A percentile compares a stretch with the other conserved stretches of the same genome.
phyloP scores from a whole-genome alignment of 2,888 invertebrate genomes.

The Xestia rhomboidea region DNA sequence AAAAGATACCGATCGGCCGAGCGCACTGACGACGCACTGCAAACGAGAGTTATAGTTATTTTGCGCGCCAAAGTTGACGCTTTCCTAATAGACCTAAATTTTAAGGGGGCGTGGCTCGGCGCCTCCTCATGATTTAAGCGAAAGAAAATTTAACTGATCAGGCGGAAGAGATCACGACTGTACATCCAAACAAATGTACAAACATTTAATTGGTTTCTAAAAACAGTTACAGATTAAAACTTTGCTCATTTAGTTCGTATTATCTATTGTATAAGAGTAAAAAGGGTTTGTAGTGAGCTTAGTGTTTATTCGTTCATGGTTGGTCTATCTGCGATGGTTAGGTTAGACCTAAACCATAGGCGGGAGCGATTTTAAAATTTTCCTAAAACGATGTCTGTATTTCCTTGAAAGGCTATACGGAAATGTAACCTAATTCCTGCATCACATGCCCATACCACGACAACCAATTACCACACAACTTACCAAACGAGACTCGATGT shows the following conservation, averaged over 20 bases:
- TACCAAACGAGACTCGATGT: too few species aligned
- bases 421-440: not conserved
- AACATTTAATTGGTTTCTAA: slow-evolving; percentile 33
- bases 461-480: too few species aligned
- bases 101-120: too few species aligned
- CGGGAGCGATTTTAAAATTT: slow-evolving; percentile 11
- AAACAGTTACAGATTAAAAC: slow-evolving; percentile 20
- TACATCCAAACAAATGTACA: slow-evolving; percentile 12
- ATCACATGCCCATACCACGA: too few species aligned
- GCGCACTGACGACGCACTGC: too few species aligned
- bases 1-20: too few species aligned
- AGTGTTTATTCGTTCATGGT: not conserved
- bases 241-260: slow-evolving; percentile 37
- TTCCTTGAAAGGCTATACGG: not conserved
- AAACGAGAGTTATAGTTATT: too few species aligned
- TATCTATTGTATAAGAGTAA: not conserved
- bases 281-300: slow-evolving; percentile 4
- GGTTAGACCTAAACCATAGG: not conserved
- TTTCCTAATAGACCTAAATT: too few species aligned
- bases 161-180: too few species aligned
- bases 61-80: too few species aligned
- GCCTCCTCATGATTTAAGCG: too few species aligned
- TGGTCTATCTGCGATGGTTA: not conserved
- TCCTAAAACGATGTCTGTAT: not conserved
- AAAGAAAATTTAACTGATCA: too few species aligned